A percentile compares a stretch with the other conserved stretches of the same genome.
Evolutionary conservation across 2,797 vertebrate genomes (phyloP).

Genomic region (Chlorospingus semifuscus): DNA sequence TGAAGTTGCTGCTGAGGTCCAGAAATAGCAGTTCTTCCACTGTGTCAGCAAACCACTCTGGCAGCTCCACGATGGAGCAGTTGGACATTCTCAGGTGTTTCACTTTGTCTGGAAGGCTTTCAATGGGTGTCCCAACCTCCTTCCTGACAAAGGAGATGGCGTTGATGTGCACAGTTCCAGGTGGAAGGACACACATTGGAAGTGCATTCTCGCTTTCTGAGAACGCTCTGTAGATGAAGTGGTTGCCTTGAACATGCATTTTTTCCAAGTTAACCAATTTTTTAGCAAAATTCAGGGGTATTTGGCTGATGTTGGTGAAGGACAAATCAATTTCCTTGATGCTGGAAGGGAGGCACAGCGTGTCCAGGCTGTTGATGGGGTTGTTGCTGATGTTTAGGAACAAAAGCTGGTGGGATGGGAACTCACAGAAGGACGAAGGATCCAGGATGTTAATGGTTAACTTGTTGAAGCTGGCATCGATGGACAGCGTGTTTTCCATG

Average conservation of each 20-base stretch:
- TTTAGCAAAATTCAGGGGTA: background rate
- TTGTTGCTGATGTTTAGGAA: conserved; percentile 65
- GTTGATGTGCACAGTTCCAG: background rate
- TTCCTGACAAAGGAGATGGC: conserved; percentile 19
- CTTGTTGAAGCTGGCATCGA: conserved; percentile 36
- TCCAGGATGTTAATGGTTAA: conserved; percentile 26
- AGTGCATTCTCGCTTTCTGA: accelerated
- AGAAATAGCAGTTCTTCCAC: background rate
- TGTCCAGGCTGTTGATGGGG: conserved; percentile 53
- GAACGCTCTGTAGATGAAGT: conserved; percentile 14
- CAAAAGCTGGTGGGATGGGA: background rate
- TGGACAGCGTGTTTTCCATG: background rate
- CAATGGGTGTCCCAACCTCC: background rate
- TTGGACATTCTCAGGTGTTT: conserved; percentile 34
- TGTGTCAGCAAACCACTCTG: conserved; percentile 35
- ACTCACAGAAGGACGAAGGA: accelerated
- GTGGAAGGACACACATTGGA: background rate
- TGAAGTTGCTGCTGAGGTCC: conserved; percentile 46
- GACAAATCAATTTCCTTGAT: conserved; percentile 52
- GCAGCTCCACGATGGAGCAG: conserved; percentile 62
- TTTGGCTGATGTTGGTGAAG: conserved; percentile 54
- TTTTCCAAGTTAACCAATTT: conserved; percentile 24
- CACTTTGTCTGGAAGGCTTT: background rate
- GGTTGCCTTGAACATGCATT: conserved; percentile 41
- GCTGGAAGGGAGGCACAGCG: conserved; percentile 13